Conservation (phyloP, 2,888 invertebrate genomes). For the Lutraria lutraria region DNA sequence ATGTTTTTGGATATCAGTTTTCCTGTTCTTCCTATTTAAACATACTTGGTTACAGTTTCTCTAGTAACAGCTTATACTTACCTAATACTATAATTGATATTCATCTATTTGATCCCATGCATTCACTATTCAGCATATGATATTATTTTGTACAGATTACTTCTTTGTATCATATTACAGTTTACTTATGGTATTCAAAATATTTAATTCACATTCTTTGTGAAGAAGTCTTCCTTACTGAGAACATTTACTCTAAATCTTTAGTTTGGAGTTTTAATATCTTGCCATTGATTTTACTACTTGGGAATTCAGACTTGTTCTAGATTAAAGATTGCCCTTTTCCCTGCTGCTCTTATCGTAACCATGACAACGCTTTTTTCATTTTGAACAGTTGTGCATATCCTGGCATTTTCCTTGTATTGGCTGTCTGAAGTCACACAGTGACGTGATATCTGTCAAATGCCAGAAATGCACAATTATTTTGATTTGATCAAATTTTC, state of each 20-base stretch:
- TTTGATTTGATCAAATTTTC: background rate
- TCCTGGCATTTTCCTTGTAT: constrained; percentile 9
- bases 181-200: constrained; percentile 9
- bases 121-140: constrained; percentile 12
- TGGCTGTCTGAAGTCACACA: background rate
- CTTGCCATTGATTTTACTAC: constrained; percentile 18
- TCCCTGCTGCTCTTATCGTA: constrained; percentile 5
- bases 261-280: background rate
- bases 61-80: background rate
- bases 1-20: background rate
- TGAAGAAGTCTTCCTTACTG: background rate
- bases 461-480: background rate
- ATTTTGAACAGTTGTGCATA: constrained; percentile 12
- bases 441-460: background rate
- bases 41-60: constrained; percentile 12
- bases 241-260: background rate
- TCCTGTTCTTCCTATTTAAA: background rate
- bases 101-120: constrained; percentile 3
- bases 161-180: constrained; percentile 25
- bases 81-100: constrained; percentile 18
- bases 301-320: background rate
- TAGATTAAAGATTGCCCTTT: background rate
- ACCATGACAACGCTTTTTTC: constrained; percentile 8
- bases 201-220: background rate
- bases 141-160: constrained; percentile 22